Base-by-base conservation (phyloP, 2,113 vertebrate species). In the Rafetus swinhoei region DNA sequence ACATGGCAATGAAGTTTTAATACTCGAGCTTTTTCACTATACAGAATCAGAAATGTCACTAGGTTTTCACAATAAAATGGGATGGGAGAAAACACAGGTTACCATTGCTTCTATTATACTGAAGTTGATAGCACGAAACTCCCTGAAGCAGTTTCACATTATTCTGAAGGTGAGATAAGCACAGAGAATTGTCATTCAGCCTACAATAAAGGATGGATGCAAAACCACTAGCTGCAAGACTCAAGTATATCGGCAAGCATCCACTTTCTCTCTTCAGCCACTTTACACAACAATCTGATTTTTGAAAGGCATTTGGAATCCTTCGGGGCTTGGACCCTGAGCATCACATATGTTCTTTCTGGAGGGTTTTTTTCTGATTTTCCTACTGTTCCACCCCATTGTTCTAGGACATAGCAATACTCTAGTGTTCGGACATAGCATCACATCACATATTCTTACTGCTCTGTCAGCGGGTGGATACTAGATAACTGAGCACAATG, bases 301-400 rank as follows among this genome's bases (percentile, higher is more conserved):
- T 95, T 62, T 79, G 79, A 93, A 93, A 96, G 85, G 95, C 92
- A 92, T 96, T 85, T 93, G 94, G 96, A 97, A 94, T 89, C 56
- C 54, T 91, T 88, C 69, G 79, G 59, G 91, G 90, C 88, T 0
- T 10, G 45, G 84, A 95, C 81, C 52, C 55, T 59, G 83, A 81
- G 85, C 91, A 79, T 82, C 91, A 95, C 90, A 93, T 82, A 76
- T 95, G 91, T 93, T 95, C 93, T 93, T 95, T 93, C 94, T 95
- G 90, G 96, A 97, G 95, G 88, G 79, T 88, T 45, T 18, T n/a
- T 69, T 95, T 39, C 92, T 94, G 55, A 82, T 95, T 96, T 97
- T 90, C 92, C 94, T 94, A 89, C 85, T 82, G 81, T 45, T 95
- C 69, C 79, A 91, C 86, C 84, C 84, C 50, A 25, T 87, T 93